Evolutionary conservation across 2,797 vertebrate genomes (phyloP).

Genomic region (Poeciliopsis presidionis): DNA sequence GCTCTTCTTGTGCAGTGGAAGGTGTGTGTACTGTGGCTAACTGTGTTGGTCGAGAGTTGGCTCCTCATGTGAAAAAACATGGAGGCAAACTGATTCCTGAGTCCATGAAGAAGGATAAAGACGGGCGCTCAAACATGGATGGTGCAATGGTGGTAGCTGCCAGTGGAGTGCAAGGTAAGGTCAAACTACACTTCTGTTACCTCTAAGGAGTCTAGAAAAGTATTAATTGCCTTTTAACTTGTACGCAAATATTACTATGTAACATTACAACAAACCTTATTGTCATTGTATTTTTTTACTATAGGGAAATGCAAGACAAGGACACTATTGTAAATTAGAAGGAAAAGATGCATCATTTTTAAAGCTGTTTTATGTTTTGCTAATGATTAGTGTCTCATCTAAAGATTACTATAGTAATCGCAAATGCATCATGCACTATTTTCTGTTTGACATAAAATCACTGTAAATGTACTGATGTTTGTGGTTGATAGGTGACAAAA

Average conservation of each 20-base stretch:
- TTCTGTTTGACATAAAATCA: background rate
- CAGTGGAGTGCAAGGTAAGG: slow-evolving; percentile 94
- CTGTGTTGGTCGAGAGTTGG: slow-evolving; percentile 90
- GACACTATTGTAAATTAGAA: background rate
- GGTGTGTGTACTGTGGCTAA: slow-evolving; percentile 91
- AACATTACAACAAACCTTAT: background rate
- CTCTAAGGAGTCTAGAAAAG: background rate
- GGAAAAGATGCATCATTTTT: background rate
- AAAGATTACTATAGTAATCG: background rate
- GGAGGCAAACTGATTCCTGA: slow-evolving; percentile 95
- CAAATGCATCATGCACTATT: background rate
- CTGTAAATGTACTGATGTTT: background rate
- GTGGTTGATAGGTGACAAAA: background rate
- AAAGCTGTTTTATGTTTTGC: background rate
- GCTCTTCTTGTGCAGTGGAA: slow-evolving; percentile 84
- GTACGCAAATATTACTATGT: background rate
- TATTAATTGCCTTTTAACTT: background rate
- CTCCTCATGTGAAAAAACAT: slow-evolving; percentile 95
- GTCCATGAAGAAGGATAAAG: slow-evolving; percentile 93
- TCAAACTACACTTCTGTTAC: background rate
- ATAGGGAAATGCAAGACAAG: background rate
- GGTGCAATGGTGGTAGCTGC: slow-evolving; percentile 97
- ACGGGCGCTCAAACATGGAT: slow-evolving; percentile 91
- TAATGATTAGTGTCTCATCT: background rate
- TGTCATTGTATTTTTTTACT: no score